These are phyloP conservation scores for Scrobipalpa costella DNA, from an alignment of 2,888 invertebrate species.

Conservation along the genomic window DNA sequence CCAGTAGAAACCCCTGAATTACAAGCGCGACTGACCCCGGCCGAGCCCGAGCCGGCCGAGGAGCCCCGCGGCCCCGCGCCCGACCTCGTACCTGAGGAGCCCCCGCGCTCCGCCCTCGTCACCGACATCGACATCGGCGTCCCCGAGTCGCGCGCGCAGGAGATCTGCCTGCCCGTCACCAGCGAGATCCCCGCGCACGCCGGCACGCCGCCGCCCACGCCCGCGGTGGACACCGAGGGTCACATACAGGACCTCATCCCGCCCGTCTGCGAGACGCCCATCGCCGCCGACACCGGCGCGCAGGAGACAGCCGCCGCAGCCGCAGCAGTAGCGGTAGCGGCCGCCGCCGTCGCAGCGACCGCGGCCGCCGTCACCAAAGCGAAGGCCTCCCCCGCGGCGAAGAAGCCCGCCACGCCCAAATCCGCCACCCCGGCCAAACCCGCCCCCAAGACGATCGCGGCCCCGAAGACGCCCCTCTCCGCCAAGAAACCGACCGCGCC, in stretches of 20 bases:
- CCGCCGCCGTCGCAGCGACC: conserved; percentile 42
- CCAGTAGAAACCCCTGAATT: conserved; percentile 11
- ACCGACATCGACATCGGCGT: conserved; percentile 70
- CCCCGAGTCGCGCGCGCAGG: conserved; percentile 68
- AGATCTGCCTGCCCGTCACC: conserved; percentile 75
- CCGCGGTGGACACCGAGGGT: conserved; percentile 37
- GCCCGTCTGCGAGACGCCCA: conserved; percentile 39
- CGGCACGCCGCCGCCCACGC: conserved; percentile 48
- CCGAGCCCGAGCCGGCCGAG: conserved; percentile 24
- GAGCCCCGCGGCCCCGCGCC: conserved; percentile 53
- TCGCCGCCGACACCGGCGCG: conserved; percentile 49
- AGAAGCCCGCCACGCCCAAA: conserved; percentile 48
- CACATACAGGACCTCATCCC: conserved; percentile 43
- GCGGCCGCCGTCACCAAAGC: conserved; percentile 40
- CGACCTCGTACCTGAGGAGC: conserved; percentile 63
- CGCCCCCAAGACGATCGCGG: conserved; percentile 42
- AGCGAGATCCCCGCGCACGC: conserved; percentile 59
- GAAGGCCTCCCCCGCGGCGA: conserved; percentile 38
- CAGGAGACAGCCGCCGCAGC: conserved; percentile 53
- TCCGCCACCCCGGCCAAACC: conserved; percentile 50
- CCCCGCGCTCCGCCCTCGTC: conserved; percentile 57
- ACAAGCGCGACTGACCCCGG: background rate
- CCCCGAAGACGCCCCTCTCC: conserved; percentile 36
- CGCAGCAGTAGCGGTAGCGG: conserved; percentile 48
- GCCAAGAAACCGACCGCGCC: conserved; percentile 43